Percentiles rank a stretch among this genome's conserved stretches.
These are phyloP conservation scores for Turdus rufiventris DNA, from an alignment of 2,113 vertebrate species.

Conservation along the genomic window DNA sequence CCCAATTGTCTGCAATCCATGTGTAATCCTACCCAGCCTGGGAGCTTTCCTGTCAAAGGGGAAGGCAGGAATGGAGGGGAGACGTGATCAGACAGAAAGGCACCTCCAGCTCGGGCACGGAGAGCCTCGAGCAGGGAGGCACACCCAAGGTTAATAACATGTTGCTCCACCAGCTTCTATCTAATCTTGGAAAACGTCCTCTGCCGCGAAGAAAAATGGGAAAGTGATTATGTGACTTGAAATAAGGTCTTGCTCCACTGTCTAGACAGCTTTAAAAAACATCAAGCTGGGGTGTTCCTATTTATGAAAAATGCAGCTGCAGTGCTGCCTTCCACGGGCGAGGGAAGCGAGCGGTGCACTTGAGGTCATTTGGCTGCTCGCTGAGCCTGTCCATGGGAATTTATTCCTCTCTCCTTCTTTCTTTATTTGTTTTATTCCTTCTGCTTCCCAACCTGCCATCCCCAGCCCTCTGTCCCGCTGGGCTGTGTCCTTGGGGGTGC, in stretches of 20 bases:
- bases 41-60: not conserved
- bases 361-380: constrained; percentile 19
- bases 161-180: constrained; percentile 47
- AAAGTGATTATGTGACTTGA: constrained; percentile 67
- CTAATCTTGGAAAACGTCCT: constrained; percentile 62
- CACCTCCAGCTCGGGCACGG: constrained; percentile 7
- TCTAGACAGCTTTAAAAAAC: constrained; percentile 66
- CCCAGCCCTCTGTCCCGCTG: not conserved
- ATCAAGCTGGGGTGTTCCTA: constrained; percentile 54
- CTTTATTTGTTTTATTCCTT: not conserved
- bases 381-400: constrained; percentile 32
- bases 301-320: constrained; percentile 61
- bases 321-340: not conserved
- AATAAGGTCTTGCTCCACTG: constrained; percentile 57
- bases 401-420: not conserved
- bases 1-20: not conserved
- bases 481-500: not conserved
- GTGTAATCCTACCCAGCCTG: not conserved
- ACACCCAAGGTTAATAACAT: constrained; percentile 44
- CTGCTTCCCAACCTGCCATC: not conserved
- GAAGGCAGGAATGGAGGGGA: not conserved
- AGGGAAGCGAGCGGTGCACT: not conserved
- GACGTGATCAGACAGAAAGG: constrained; percentile 52
- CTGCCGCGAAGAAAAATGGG: constrained; percentile 36
- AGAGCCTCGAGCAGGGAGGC: constrained; percentile 23